Percentiles rank a stretch among this genome's conserved stretches.
phyloP scores from a whole-genome alignment of 2,797 vertebrate species.

The Acanthopagrus latus region DNA sequence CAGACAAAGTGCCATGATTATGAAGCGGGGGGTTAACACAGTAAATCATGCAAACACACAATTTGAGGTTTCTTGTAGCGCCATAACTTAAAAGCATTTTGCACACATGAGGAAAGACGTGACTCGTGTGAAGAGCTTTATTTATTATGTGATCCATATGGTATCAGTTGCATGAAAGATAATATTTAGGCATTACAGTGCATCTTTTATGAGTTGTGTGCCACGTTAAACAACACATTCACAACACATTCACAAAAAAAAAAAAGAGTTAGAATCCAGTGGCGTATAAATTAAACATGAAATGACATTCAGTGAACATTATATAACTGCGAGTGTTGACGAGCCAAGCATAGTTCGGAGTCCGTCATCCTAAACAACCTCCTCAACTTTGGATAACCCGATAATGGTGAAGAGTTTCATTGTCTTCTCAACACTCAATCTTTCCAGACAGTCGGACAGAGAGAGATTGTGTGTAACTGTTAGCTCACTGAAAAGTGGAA shows the following conservation, averaged over 20 bases:
- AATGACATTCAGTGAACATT: slow-evolving; percentile 17
- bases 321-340: slow-evolving; percentile 39
- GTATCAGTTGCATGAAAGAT: neutral
- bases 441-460: slow-evolving; percentile 74
- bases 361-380: slow-evolving; percentile 62
- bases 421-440: slow-evolving; percentile 68
- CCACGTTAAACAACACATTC: neutral
- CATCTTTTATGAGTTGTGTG: neutral
- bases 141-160: neutral
- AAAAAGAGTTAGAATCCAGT: neutral
- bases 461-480: slow-evolving; percentile 70
- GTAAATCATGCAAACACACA: neutral
- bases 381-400: slow-evolving; percentile 68
- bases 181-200: neutral
- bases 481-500: slow-evolving; percentile 40
- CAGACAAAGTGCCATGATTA: slow-evolving; percentile 5
- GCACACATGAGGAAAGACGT: neutral
- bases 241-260: neutral
- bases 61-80: neutral
- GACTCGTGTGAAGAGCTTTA: neutral
- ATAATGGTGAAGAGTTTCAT: slow-evolving; percentile 66
- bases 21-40: neutral
- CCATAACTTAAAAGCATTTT: neutral
- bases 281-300: slow-evolving; percentile 25
- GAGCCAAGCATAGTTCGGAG: slow-evolving; percentile 63